Percentiles rank a stretch among this genome's conserved stretches.
phyloP scores from a whole-genome alignment of 2,888 invertebrate species.

The Xestoiulus laeticollis region DNA sequence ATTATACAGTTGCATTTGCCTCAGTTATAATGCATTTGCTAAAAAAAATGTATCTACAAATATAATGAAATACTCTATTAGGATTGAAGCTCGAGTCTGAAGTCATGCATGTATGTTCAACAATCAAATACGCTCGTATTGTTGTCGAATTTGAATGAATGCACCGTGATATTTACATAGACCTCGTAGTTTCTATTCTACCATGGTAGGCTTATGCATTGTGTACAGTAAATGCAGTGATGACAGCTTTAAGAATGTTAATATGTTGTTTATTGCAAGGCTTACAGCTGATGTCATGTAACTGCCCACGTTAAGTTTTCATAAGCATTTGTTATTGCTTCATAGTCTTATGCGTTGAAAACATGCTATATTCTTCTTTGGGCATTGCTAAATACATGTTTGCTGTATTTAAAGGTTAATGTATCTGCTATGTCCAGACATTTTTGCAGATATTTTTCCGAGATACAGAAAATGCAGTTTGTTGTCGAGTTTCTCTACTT shows the following conservation, averaged over 20 bases:
- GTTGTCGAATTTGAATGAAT: not conserved
- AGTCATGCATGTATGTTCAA: not conserved
- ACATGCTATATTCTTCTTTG: too few species aligned
- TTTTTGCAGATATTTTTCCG: not conserved
- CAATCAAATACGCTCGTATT: not conserved
- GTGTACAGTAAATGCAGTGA: not conserved
- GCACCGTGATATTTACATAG: not conserved
- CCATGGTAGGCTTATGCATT: not conserved
- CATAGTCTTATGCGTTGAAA: too few species aligned
- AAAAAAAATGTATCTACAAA: not conserved
- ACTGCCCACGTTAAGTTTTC: too few species aligned
- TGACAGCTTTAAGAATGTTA: not conserved
- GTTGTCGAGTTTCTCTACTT: too few species aligned
- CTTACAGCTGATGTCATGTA: too few species aligned
- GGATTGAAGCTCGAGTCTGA: not conserved
- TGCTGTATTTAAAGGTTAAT: too few species aligned
- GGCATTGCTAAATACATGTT: too few species aligned
- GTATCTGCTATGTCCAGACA: too few species aligned
- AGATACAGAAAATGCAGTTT: not conserved
- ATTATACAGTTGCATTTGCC: not conserved
- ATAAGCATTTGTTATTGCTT: too few species aligned
- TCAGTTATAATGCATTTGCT: not conserved
- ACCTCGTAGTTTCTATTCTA: not conserved
- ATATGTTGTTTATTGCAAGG: too few species aligned
- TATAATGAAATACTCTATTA: constrained; percentile 7